Base-by-base conservation (phyloP, 2,113 vertebrate species). In the Pomatostomus ruficeps region DNA sequence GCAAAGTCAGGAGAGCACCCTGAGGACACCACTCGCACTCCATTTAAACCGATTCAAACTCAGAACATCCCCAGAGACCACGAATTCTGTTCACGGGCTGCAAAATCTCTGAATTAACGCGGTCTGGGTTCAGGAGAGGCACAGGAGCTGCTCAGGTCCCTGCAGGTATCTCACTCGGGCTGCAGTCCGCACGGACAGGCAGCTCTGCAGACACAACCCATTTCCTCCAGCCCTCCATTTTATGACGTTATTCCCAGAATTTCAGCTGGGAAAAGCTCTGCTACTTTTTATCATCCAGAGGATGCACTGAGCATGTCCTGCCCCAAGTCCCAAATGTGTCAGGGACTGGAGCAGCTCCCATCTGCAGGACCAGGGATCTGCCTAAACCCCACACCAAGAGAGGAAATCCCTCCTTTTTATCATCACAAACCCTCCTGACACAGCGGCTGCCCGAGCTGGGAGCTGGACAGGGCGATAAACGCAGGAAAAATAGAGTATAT, bases 221-320 rank as follows among this genome's bases (percentile, higher is more conserved):
- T 13, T 24, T 10, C 33, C 75, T 42, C 74, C 66, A 45, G 31
- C 57, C 25, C 58, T 83, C 43, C 14, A 9, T 74, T 55, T 55
- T 2, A 1, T 1, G 23, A 12, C 11, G 29, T 5, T 16, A 14
- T 1, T 7, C 45, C 17, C 52, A 46, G 63, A 24, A 14, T 20
- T 52, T 45, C 67, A 85, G 31, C 43, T 21, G 35, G 68, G 51
- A 75, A 88, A 86, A 55, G 6, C 21, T 12, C 42, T 17, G 52
- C n/a, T 51, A 52, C 46, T 52, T 54, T 55, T n/a, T 15, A 8
- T 9, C 40, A 71, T 42, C 21, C 2, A 1, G n/a, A 36, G 78
- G 42, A 85, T 55, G 58, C 35, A 8, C 55, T 4, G 25, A 85
- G 70, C 62, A 42, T 7, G 5, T 65, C 55, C 43, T 85, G n/a